These are phyloP conservation scores for Lithophane semibrunnea DNA, from an alignment of 2,888 invertebrate species.

Conservation along the genomic window DNA sequence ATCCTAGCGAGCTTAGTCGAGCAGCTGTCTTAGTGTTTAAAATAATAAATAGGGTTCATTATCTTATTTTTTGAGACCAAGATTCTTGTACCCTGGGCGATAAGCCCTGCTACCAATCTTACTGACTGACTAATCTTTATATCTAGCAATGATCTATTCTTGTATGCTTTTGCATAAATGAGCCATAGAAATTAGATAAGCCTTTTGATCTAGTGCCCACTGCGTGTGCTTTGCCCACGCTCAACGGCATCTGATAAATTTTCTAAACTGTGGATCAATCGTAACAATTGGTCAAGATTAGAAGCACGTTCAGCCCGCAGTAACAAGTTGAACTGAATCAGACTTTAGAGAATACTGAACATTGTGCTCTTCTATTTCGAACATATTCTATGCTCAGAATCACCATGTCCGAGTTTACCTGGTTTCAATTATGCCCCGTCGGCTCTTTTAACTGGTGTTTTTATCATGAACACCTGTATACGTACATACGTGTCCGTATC, in stretches of 20 bases:
- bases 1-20: slow-evolving; percentile 4
- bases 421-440: slow-evolving; percentile 37
- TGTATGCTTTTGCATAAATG: not conserved
- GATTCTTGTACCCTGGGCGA: not conserved
- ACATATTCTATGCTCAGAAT: slow-evolving; percentile 10
- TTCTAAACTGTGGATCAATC: slow-evolving; percentile 6
- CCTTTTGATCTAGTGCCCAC: slow-evolving; percentile 3
- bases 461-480: slow-evolving; percentile 44
- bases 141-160: not conserved
- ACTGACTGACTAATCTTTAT: not conserved
- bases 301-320: not conserved
- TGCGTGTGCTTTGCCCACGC: not conserved
- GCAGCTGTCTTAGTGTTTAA: not conserved
- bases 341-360: slow-evolving; percentile 9
- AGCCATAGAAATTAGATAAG: not conserved
- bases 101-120: not conserved
- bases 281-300: slow-evolving; percentile 10
- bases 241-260: not conserved
- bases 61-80: not conserved
- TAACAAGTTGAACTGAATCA: not conserved
- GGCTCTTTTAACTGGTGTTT: slow-evolving; percentile 44
- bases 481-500: slow-evolving; percentile 36
- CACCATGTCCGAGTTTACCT: slow-evolving; percentile 18
- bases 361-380: slow-evolving; percentile 6
- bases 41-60: not conserved